phyloP scores from a whole-genome alignment of 2,888 invertebrate species.

The Ditylenchus weischeri region DNA sequence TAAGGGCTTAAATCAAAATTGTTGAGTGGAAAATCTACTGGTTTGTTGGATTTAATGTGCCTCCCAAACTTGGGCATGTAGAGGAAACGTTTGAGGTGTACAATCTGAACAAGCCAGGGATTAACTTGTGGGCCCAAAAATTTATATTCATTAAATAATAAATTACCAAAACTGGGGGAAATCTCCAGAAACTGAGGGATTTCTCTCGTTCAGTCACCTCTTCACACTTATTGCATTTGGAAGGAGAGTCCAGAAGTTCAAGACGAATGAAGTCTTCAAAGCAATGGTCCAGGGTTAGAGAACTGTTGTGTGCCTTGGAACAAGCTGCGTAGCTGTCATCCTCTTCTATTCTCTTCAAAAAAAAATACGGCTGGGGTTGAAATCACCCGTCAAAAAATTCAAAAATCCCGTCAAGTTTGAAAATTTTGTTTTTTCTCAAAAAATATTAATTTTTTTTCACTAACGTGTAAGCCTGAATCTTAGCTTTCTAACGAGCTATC shows the following conservation, averaged over 20 bases:
- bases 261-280: constrained; percentile 77
- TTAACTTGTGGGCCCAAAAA: background rate
- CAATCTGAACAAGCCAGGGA: constrained; percentile 67
- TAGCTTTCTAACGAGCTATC: no score
- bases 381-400: no score
- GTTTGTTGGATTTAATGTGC: constrained; percentile 79
- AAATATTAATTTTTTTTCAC: no score
- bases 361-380: no score
- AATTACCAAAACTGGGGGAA: constrained; percentile 78
- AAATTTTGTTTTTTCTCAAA: no score
- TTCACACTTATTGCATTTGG: constrained; percentile 66
- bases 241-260: constrained; percentile 69
- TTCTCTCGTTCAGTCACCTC: constrained; percentile 80
- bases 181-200: constrained; percentile 83
- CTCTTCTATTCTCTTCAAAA: constrained; percentile 63
- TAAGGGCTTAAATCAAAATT: constrained; percentile 83
- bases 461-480: no score
- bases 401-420: no score
- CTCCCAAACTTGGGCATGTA: constrained; percentile 73
- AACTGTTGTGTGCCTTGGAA: constrained; percentile 73
- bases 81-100: constrained; percentile 87
- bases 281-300: constrained; percentile 79
- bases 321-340: constrained; percentile 72
- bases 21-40: constrained; percentile 63
- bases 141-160: background rate